These are phyloP conservation scores for Coranthus polyacanthus DNA, from an alignment of 2,797 vertebrate species.

Conservation along the genomic window DNA sequence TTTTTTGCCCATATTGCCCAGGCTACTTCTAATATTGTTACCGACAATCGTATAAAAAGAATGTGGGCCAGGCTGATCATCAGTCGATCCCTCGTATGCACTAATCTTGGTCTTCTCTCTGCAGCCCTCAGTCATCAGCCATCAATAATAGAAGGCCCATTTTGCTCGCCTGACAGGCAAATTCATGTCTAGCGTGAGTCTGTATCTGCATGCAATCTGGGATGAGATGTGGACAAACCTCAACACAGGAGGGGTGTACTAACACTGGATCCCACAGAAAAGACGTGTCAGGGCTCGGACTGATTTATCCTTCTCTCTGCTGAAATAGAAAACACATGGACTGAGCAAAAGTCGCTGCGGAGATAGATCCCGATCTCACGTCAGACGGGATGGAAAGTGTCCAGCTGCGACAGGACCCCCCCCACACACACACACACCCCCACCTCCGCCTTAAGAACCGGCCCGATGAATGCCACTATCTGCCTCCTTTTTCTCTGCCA, in stretches of 20 bases:
- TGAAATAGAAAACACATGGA: constrained; percentile 57
- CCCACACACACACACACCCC: no score
- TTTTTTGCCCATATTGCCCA: no score
- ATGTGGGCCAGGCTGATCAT: not conserved
- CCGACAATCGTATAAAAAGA: no score
- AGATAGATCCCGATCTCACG: constrained; percentile 1
- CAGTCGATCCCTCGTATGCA: not conserved
- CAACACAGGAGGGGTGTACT: constrained; percentile 39
- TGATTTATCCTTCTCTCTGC: constrained; percentile 56
- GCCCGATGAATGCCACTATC: constrained; percentile 11
- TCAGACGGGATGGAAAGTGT: constrained; percentile 42
- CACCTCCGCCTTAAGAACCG: constrained; percentile 24
- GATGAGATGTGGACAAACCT: constrained; percentile 36
- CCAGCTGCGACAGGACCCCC: constrained; percentile 52
- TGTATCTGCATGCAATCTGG: constrained; percentile 47
- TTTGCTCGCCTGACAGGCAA: constrained; percentile 50
- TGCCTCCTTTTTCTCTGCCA: constrained; percentile 18
- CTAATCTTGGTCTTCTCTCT: constrained; percentile 11
- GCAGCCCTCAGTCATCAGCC: constrained; percentile 17
- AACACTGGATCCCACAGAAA: constrained; percentile 29
- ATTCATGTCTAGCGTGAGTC: constrained; percentile 42
- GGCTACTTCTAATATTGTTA: no score
- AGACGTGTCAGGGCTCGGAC: constrained; percentile 12
- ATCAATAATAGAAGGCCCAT: constrained; percentile 50
- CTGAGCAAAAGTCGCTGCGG: constrained; percentile 12